Evolutionary conservation across 2,113 vertebrate species (phyloP), one percentile per base, ranked within the genome.

Genomic region (Pseudorhombus dupliciocellatus): DNA sequence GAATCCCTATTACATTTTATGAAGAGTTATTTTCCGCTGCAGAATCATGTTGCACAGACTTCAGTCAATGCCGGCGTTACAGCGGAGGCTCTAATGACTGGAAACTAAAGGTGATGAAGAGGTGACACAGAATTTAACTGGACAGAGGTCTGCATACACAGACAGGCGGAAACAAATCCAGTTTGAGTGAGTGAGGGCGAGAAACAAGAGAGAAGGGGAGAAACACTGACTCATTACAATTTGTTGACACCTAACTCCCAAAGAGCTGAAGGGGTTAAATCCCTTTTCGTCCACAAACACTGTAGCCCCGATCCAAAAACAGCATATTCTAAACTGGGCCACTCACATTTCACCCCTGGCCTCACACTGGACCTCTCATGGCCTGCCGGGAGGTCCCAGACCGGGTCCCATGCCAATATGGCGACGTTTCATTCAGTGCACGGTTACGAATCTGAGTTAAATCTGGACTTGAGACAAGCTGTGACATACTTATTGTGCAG

Each of bases 141-240:
- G 37, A 70, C 22, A 50, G 16, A 53, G 54, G 58, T 28, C 48
- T 62, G 46, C 44, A 26, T 34, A n/a, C 2, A 46, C n/a, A 21
- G 34, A 42, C 11, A 60, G 57, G n/a, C 6, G 22, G 21, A 18
- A 44, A 9, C 3, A 9, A 16, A 8, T 42, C 16, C 14, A 14
- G 26, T 24, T 46, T 4, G 53, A 74, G 16, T 59, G 59, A 81
- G 64, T 44, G 22, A 65, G 24, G 42, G 26, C 63, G 44, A 59
- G 52, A 64, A 68, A 77, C 31, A 37, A 26, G 34, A 57, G 53
- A 70, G 74, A 62, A 22, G 26, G 34, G 21, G 54, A 57, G 51
- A 58, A 63, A 65, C 37, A 68, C 83, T 73, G 75, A 89, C 81
- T 87, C 87, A 85, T 74, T 71, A 75, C 40, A 77, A 52, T 73